These are phyloP conservation scores for Sterna hirundo DNA, from an alignment of 2,113 vertebrate species.

Conservation along the genomic window DNA sequence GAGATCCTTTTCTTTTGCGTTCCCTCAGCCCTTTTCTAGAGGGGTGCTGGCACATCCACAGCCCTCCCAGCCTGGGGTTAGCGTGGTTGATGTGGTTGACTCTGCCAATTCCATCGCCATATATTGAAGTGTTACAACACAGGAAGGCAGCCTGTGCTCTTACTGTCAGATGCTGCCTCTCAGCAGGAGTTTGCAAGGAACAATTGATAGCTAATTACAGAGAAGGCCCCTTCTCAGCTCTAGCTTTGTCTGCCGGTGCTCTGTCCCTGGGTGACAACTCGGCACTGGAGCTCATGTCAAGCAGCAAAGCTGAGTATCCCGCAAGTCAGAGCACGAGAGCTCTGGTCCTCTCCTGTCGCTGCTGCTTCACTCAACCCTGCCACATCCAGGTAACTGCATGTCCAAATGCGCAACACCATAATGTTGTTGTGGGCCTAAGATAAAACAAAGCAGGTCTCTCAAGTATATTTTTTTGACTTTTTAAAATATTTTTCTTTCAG, in stretches of 20 bases:
- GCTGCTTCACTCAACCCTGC: background rate
- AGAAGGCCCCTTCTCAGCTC: background rate
- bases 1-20: background rate
- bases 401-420: background rate
- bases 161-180: background rate
- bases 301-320: background rate
- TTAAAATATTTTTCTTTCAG: background rate
- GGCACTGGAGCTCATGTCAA: background rate
- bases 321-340: background rate
- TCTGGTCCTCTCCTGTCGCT: background rate
- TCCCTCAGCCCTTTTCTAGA: background rate
- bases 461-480: background rate
- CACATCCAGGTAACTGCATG: background rate
- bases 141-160: background rate
- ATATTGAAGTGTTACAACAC: background rate
- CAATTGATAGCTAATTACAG: background rate
- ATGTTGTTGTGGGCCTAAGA: background rate
- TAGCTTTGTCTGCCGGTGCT: too few relatives aligned
- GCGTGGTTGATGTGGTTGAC: too few relatives aligned
- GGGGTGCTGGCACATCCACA: too few relatives aligned
- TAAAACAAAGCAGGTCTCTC: background rate
- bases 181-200: background rate
- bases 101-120: rapidly evolving
- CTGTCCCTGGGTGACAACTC: background rate
- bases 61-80: rapidly evolving